Evolutionary conservation across 53 echinoderm and acorn worm species (phyloP), one percentile per base, ranked within the genome.

Genomic region (Antedon mediterranea): DNA sequence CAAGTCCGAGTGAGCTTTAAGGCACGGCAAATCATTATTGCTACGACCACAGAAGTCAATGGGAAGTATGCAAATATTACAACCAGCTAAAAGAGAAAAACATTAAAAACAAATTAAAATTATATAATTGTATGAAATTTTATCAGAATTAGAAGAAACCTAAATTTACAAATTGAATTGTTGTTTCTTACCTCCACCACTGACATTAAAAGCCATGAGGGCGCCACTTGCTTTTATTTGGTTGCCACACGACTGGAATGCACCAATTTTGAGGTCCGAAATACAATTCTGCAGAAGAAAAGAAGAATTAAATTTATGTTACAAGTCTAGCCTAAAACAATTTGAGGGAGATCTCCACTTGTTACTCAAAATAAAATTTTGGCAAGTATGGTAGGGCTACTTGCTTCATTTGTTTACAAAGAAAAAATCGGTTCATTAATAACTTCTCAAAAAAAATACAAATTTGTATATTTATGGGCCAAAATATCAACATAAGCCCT

Each of bases 201-300:
- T 85, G n/a, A 84, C 77, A 75, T 85, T 88, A 74, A 92, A 93
- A 13, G 86, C 98, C 83, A 93, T 93, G 41, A 93, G 76, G 7
- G 92, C 82, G 73, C 88, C 78, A 81, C 98, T 93, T 30, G 98
- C 98, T 74, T 92, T 92, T 86, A 98, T 98, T 75, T 98, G 98
- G 34, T 98, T 90, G 31, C 98, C 93, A 75, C 81, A 83, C 71
- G 86, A 85, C 70, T 71, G 74, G 28, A 85, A 86, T 26, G 98
- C 84, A 1, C 92, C 90, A 15, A 82, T 31, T 0, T 44, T 70
- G 20, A 98, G 80, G 30, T 92, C 98, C 71, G 33, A 86, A 33
- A 90, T 74, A 81, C 88, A 88, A 41, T 73, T 73, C 91, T 91
- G 29, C 30, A 85, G 32, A 76, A 33, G 14, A 81, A 71, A 23